Evolutionary conservation across 2,888 invertebrate species (phyloP).

Genomic region (Troides oblongomaculatus): DNA sequence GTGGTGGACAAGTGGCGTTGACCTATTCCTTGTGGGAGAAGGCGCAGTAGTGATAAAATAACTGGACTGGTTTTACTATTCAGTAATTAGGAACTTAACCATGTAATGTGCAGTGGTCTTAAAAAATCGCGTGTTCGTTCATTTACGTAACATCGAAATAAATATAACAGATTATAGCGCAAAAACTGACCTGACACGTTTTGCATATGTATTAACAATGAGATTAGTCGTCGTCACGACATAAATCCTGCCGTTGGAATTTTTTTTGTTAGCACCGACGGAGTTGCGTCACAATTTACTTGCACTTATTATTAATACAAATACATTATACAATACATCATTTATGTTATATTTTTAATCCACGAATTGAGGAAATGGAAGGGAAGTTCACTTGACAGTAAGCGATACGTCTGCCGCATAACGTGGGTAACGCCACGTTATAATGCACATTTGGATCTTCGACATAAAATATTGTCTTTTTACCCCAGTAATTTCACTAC

Average conservation of each 20-base stretch:
- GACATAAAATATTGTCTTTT: too few species aligned
- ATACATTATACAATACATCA: neutral
- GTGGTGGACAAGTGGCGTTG: too few species aligned
- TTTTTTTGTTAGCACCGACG: neutral
- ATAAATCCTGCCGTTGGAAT: conserved; percentile 2
- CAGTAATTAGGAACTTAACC: neutral
- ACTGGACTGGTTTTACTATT: neutral
- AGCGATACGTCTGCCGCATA: too few species aligned
- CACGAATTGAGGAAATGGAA: too few species aligned
- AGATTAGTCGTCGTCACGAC: conserved; percentile 13
- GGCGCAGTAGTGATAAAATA: neutral
- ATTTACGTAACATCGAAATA: conserved; percentile 14
- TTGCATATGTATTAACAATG: conserved; percentile 15
- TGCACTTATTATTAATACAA: neutral
- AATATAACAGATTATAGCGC: conserved; percentile 9
- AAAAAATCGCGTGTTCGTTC: conserved; percentile 20
- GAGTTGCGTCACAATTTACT: neutral
- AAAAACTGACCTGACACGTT: conserved; percentile 23
- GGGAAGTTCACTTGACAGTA: too few species aligned
- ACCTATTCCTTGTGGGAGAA: too few species aligned
- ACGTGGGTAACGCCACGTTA: too few species aligned
- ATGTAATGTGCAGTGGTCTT: conserved; percentile 14
- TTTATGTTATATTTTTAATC: too few species aligned
- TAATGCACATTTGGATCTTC: too few species aligned
- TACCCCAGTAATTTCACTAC: too few species aligned